These are phyloP conservation scores for Crotophaga sulcirostris DNA, from an alignment of 2,113 vertebrate genomes.

Conservation along the genomic window DNA sequence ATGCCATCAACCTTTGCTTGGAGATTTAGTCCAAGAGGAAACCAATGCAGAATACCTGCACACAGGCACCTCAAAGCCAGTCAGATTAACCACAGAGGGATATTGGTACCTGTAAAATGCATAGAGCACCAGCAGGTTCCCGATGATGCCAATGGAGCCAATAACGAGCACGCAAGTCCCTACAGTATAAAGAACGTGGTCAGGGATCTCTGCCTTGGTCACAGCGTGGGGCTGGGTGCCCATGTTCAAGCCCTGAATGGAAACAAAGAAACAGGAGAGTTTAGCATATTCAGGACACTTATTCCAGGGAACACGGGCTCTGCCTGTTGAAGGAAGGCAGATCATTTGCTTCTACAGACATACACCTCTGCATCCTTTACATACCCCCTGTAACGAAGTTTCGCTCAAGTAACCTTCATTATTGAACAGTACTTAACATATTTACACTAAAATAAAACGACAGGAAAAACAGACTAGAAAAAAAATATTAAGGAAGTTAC, in stretches of 20 bases:
- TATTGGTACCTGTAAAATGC: slow-evolving; percentile 70
- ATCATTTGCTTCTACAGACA: neutral
- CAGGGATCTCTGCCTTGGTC: slow-evolving; percentile 47
- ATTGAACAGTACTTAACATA: neutral
- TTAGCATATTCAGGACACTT: neutral
- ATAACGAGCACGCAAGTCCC: slow-evolving; percentile 71
- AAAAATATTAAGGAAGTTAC: neutral
- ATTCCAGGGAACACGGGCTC: neutral
- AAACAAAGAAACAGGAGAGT: neutral
- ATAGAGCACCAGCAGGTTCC: slow-evolving; percentile 72
- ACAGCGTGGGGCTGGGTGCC: neutral
- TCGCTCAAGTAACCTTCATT: neutral
- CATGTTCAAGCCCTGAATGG: slow-evolving; percentile 40
- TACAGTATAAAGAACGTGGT: slow-evolving; percentile 46
- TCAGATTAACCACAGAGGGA: neutral
- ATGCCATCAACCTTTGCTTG: neutral
- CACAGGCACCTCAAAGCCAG: neutral
- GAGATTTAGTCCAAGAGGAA: neutral
- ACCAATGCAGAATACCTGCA: neutral
- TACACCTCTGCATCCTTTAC: neutral
- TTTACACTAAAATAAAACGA: neutral
- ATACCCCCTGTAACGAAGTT: neutral
- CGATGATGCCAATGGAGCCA: slow-evolving; percentile 61
- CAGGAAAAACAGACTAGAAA: neutral
- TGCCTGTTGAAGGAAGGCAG: neutral